Conservation (phyloP, 2,113 vertebrate species). For the Trochalopteron elliotii region DNA sequence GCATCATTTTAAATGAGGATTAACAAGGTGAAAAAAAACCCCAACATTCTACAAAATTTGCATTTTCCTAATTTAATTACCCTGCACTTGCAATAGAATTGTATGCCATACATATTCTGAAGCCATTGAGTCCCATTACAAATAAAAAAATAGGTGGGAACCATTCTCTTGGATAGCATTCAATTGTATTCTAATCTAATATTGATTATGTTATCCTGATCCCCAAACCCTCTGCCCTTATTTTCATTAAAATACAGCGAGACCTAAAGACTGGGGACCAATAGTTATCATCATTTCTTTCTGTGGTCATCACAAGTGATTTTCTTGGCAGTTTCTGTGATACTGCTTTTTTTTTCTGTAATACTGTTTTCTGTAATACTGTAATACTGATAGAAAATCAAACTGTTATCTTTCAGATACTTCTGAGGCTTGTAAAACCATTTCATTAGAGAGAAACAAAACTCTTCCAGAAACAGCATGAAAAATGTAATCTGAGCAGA, state of each 20-base stretch:
- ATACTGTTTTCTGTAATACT: not conserved
- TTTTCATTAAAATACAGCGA: not conserved
- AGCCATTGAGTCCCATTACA: not conserved
- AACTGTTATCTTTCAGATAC: not conserved
- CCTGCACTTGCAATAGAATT: not conserved
- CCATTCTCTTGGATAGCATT: not conserved
- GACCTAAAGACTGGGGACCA: not conserved
- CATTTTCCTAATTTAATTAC: not conserved
- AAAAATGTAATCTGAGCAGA: not conserved
- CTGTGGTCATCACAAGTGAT: not conserved
- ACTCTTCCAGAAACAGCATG: not conserved
- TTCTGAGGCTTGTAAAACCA: not conserved
- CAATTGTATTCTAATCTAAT: not conserved
- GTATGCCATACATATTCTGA: not conserved
- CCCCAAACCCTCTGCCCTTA: not conserved
- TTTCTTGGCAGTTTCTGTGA: not conserved
- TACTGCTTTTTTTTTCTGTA: not conserved
- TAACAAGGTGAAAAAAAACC: not conserved
- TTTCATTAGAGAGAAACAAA: not conserved
- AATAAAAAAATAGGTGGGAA: not conserved
- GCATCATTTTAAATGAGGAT: not conserved
- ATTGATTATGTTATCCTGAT: not conserved
- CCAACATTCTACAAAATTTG: not conserved
- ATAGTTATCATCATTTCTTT: not conserved
- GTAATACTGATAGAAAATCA: not conserved